Evolutionary conservation across 2,113 vertebrate species (phyloP).

Genomic region (Phoenicopterus ruber): DNA sequence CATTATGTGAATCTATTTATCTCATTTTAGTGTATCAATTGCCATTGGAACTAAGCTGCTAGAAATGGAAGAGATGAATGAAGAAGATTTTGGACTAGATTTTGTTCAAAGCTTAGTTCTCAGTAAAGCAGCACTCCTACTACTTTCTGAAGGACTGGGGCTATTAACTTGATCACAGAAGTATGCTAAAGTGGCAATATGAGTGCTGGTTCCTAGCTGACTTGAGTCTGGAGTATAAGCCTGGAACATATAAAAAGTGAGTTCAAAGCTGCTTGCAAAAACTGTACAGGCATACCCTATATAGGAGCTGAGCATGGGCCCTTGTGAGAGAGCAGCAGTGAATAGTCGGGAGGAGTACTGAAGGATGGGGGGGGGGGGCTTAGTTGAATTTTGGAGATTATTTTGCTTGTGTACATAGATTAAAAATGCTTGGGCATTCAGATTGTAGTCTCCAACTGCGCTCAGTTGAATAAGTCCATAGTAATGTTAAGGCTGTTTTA

Average conservation of each 20-base stretch:
- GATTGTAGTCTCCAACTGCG: neutral
- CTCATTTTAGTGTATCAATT: neutral
- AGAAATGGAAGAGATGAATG: neutral
- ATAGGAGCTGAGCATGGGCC: neutral
- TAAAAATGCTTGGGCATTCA: neutral
- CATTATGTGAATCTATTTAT: neutral
- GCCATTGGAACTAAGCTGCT: neutral
- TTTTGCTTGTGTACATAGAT: neutral
- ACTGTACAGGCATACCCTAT: accelerated
- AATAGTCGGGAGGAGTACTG: neutral
- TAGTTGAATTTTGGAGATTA: neutral
- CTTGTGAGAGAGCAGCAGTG: neutral
- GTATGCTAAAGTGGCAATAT: neutral
- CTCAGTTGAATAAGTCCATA: neutral
- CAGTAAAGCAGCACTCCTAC: neutral
- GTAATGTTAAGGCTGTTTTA: neutral
- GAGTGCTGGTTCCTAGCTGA: neutral
- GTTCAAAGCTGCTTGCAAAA: neutral
- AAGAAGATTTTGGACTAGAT: neutral
- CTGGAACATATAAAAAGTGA: neutral
- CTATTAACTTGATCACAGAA: neutral
- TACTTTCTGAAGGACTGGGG: accelerated
- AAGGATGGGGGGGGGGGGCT: neutral
- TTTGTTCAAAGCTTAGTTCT: neutral
- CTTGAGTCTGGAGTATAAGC: neutral